These are phyloP conservation scores for Diarsia rubi DNA, from an alignment of 2,888 invertebrate species.

Conservation along the genomic window DNA sequence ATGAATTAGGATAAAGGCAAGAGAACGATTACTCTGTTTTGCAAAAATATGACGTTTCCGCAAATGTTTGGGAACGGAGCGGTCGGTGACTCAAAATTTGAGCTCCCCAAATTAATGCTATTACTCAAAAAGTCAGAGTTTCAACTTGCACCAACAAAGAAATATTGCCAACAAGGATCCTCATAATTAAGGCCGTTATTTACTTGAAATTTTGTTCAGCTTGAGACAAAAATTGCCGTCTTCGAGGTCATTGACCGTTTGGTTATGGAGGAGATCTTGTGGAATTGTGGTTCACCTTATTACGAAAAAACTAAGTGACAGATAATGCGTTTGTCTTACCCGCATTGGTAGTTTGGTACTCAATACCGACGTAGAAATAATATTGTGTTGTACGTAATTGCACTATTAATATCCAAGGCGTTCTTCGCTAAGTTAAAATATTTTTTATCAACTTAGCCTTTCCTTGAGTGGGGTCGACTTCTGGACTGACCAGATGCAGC, in stretches of 20 bases:
- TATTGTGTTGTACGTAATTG: not conserved
- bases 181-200: constrained; percentile 30
- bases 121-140: not conserved
- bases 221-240: constrained; percentile 5
- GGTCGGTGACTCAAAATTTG: constrained; percentile 2
- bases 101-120: constrained; percentile 7
- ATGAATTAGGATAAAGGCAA: too few relatives aligned
- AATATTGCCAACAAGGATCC: not conserved
- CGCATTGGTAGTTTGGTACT: constrained; percentile 27
- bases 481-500: not conserved
- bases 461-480: not conserved
- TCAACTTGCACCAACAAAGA: constrained; percentile 18
- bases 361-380: not conserved
- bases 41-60: not conserved
- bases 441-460: not conserved
- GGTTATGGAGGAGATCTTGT: not conserved
- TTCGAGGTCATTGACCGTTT: constrained; percentile 13
- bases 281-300: constrained; percentile 27
- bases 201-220: constrained; percentile 7
- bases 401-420: not conserved
- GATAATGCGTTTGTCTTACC: constrained; percentile 22
- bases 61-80: not conserved
- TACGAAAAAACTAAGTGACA: not conserved
- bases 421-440: not conserved
- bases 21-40: too few relatives aligned